Conservation (phyloP, 2,113 vertebrate species). For the Leptobrachium leishanense region DNA sequence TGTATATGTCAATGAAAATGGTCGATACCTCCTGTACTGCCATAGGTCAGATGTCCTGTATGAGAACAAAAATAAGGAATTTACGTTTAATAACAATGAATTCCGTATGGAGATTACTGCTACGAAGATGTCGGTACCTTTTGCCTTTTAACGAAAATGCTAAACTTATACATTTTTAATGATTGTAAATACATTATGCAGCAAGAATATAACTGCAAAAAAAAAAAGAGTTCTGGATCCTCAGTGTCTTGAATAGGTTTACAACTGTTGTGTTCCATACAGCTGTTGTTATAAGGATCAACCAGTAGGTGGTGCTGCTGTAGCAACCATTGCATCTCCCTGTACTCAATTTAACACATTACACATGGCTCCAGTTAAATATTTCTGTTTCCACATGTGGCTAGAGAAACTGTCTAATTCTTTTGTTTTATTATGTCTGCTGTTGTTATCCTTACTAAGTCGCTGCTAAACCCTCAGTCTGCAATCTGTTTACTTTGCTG, state of each 20-base stretch:
- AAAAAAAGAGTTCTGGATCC: not conserved
- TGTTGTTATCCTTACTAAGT: slow-evolving; percentile 16
- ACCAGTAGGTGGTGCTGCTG: slow-evolving; percentile 28
- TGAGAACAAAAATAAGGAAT: too few species aligned
- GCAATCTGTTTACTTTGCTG: slow-evolving; percentile 41
- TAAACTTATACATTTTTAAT: not conserved
- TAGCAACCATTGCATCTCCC: not conserved
- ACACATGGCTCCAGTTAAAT: not conserved
- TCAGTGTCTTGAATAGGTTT: not conserved
- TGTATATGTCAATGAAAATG: too few species aligned
- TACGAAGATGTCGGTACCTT: too few species aligned
- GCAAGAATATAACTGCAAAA: not conserved
- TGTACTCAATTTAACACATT: not conserved
- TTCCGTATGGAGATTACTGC: too few species aligned
- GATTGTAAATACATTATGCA: not conserved
- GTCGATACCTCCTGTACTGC: not conserved
- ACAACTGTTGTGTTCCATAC: not conserved
- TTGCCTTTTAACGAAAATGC: too few species aligned
- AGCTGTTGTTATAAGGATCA: not conserved
- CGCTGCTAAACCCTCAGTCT: slow-evolving; percentile 10
- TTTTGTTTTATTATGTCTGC: not conserved
- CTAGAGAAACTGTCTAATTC: not conserved
- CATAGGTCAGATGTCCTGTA: not conserved
- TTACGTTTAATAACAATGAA: too few species aligned
- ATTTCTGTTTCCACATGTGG: not conserved